phyloP scores from a whole-genome alignment of 2,888 invertebrate genomes.

The Quadriops clusia region DNA sequence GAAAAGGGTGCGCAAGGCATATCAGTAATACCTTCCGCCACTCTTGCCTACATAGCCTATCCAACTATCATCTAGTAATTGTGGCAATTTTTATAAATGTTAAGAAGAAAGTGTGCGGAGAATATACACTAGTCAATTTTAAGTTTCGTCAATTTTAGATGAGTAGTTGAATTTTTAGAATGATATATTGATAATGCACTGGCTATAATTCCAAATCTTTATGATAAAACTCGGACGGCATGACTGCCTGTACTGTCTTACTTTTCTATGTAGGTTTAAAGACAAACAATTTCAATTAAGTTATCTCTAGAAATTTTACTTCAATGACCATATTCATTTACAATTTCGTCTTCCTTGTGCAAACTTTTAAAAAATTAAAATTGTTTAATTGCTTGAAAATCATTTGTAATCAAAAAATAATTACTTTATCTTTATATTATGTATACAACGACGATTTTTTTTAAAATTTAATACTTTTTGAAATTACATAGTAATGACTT shows the following conservation, averaged over 20 bases:
- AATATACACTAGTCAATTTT: constrained; percentile 37
- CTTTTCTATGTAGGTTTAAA: too few relatives aligned
- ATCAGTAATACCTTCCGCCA: constrained; percentile 22
- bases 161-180: constrained; percentile 33
- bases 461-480: constrained; percentile 1
- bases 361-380: too few relatives aligned
- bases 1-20: constrained; percentile 20
- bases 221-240: too few relatives aligned
- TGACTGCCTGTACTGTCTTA: too few relatives aligned
- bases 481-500: constrained; percentile 3
- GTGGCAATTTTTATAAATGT: constrained; percentile 32
- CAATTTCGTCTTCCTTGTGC: too few relatives aligned
- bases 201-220: constrained; percentile 21
- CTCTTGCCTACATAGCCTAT: constrained; percentile 33
- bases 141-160: constrained; percentile 39
- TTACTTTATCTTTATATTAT: too few relatives aligned
- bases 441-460: constrained; percentile 5
- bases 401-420: too few relatives aligned
- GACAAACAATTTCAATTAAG: too few relatives aligned
- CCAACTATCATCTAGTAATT: too few relatives aligned
- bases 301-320: too few relatives aligned
- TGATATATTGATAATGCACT: constrained; percentile 25
- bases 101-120: constrained; percentile 29
- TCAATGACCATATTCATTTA: too few relatives aligned
- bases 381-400: too few relatives aligned